Conservation (phyloP, 2,888 invertebrate genomes). For the Ethmia dodecea region DNA sequence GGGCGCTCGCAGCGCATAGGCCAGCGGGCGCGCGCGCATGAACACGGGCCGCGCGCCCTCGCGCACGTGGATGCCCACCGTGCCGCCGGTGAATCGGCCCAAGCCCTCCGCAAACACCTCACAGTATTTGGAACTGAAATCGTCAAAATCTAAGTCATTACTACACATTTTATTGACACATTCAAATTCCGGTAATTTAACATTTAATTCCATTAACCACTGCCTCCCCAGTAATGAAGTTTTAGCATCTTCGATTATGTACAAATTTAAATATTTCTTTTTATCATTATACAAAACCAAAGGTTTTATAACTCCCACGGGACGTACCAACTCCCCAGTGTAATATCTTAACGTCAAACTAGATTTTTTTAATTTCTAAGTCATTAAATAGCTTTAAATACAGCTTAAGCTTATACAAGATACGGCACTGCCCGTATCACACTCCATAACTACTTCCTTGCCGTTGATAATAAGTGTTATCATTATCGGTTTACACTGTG, state of each 20-base stretch:
- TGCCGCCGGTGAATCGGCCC: constrained; percentile 17
- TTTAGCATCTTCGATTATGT: constrained; percentile 2
- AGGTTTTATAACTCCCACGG: constrained; percentile 8
- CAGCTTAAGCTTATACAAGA: constrained; percentile 9
- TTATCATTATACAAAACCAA: constrained; percentile 5
- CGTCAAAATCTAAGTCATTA: background rate
- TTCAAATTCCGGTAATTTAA: constrained; percentile 3
- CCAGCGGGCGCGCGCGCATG: constrained; percentile 15
- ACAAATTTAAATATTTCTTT: constrained; percentile 3
- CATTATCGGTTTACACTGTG: background rate
- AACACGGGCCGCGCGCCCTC: constrained; percentile 12
- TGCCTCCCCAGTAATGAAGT: constrained; percentile 13
- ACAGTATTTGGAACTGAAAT: constrained; percentile 16
- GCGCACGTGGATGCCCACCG: constrained; percentile 11
- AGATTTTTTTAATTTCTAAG: background rate
- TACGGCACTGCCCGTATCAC: constrained; percentile 15
- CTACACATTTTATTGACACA: constrained; percentile 2
- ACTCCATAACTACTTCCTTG: constrained; percentile 8
- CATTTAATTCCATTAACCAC: constrained; percentile 13
- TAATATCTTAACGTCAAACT: constrained; percentile 7
- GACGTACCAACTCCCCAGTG: constrained; percentile 8
- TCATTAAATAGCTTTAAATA: constrained; percentile 2
- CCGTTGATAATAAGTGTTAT: background rate
- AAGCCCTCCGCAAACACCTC: constrained; percentile 3
- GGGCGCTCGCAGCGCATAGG: constrained; percentile 21